Percentiles rank a stretch among this genome's conserved stretches.
Conservation (phyloP, 2,797 vertebrate species). For the Gymnodraco acuticeps region DNA sequence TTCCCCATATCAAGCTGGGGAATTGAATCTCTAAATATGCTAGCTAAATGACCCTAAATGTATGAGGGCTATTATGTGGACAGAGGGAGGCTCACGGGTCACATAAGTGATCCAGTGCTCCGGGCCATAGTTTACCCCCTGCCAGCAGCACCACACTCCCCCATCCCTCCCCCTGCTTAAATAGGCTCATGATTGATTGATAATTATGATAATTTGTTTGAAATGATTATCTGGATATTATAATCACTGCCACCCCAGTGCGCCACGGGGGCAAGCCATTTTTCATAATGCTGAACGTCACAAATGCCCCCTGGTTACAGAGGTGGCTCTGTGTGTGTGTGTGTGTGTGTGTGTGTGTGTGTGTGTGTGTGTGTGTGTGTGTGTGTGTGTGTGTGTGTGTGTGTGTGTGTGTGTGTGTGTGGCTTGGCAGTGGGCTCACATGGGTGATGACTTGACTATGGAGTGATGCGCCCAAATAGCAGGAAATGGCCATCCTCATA, state of each 20-base stretch:
- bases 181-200: constrained; percentile 92
- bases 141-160: constrained; percentile 61
- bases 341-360: constrained; percentile 52
- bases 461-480: constrained; percentile 84
- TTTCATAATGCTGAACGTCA: constrained; percentile 82
- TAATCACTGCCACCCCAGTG: constrained; percentile 82
- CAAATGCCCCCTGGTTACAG: constrained; percentile 85
- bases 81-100: constrained; percentile 90
- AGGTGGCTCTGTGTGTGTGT: constrained; percentile 55
- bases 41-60: constrained; percentile 87
- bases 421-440: constrained; percentile 64
- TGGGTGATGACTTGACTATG: constrained; percentile 73
- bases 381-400: constrained; percentile 42
- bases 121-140: constrained; percentile 81
- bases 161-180: constrained; percentile 73
- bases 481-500: constrained; percentile 71
- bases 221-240: constrained; percentile 96
- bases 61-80: constrained; percentile 87
- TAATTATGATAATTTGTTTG: constrained; percentile 97
- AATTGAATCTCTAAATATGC: constrained; percentile 80
- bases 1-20: constrained; percentile 67
- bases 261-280: constrained; percentile 79
- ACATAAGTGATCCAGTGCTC: constrained; percentile 87
- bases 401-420: constrained; percentile 7
- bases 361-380: constrained; percentile 42